Percentiles rank a stretch among this genome's conserved stretches.
Evolutionary conservation across 2,888 invertebrate genomes (phyloP).

Genomic region (Meandrusa payeni): DNA sequence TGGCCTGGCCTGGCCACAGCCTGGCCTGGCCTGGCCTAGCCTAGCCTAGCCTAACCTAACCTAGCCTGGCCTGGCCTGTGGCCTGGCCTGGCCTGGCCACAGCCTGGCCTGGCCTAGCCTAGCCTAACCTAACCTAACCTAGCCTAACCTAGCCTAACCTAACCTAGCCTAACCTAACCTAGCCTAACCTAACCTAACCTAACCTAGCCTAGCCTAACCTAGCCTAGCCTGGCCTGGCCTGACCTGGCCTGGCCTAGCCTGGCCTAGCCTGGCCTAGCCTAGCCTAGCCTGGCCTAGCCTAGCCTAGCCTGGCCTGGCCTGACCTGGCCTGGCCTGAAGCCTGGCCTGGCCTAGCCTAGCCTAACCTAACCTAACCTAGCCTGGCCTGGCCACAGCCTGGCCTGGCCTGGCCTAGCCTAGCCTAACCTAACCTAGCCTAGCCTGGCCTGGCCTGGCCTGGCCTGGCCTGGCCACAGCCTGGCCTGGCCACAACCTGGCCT

Average conservation of each 20-base stretch:
- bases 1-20: constrained; percentile 17
- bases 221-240: background rate
- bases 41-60: constrained; percentile 19
- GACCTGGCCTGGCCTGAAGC: too few species aligned
- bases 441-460: constrained; percentile 6
- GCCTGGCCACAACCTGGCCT: background rate
- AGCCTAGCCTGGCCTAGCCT: constrained; percentile 8
- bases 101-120: constrained; percentile 18
- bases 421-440: constrained; percentile 17
- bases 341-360: constrained; percentile 18
- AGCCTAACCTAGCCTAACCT: constrained; percentile 5
- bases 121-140: constrained; percentile 2
- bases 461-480: constrained; percentile 3
- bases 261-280: constrained; percentile 5
- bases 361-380: constrained; percentile 9
- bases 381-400: constrained; percentile 18
- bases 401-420: constrained; percentile 10
- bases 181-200: background rate
- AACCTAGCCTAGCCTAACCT: background rate
- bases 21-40: constrained; percentile 18
- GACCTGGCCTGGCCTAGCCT: background rate
- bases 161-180: background rate
- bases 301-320: constrained; percentile 17
- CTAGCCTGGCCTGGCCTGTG: constrained; percentile 15
- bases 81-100: constrained; percentile 14